A percentile compares a stretch with the other conserved stretches of the same genome.
Evolutionary conservation across 2,888 invertebrate genomes (phyloP).

Genomic region (Morpho deidamia): DNA sequence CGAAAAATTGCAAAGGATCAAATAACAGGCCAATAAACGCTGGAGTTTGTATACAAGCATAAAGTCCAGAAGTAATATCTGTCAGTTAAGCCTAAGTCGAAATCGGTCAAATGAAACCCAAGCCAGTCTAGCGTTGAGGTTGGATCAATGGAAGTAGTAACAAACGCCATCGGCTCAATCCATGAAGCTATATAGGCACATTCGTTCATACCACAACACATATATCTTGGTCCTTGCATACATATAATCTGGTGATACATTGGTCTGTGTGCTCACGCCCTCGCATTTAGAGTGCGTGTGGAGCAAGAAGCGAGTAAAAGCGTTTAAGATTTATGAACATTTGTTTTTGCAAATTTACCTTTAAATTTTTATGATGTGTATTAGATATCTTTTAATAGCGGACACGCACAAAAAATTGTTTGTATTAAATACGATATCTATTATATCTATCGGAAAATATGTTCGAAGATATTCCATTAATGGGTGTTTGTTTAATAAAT

Average conservation of each 20-base stretch:
- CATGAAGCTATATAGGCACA: slow-evolving; percentile 31
- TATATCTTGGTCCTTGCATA: slow-evolving; percentile 54
- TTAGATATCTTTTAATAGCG: too few species aligned
- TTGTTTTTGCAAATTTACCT: too few species aligned
- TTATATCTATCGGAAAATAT: too few species aligned
- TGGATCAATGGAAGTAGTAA: slow-evolving; percentile 27
- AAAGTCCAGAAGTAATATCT: slow-evolving; percentile 1
- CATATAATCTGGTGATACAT: slow-evolving; percentile 69
- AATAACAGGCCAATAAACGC: not conserved
- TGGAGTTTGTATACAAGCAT: not conserved
- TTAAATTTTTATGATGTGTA: too few species aligned
- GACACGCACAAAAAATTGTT: too few species aligned
- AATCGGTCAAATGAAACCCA: slow-evolving; percentile 19
- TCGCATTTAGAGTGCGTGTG: slow-evolving; percentile 42
- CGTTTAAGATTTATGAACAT: not conserved
- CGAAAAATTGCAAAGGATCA: not conserved
- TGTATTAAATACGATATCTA: too few species aligned
- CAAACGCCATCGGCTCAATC: slow-evolving; percentile 30
- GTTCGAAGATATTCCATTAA: too few species aligned
- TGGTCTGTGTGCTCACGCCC: slow-evolving; percentile 57
- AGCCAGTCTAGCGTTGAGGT: slow-evolving; percentile 21
- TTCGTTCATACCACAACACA: slow-evolving; percentile 36
- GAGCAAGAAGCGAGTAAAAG: slow-evolving; percentile 22
- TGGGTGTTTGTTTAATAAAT: too few species aligned
- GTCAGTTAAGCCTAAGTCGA: slow-evolving; percentile 14